phyloP scores from a whole-genome alignment of 2,888 invertebrate species.

The Caenorhabditis macrosperma region DNA sequence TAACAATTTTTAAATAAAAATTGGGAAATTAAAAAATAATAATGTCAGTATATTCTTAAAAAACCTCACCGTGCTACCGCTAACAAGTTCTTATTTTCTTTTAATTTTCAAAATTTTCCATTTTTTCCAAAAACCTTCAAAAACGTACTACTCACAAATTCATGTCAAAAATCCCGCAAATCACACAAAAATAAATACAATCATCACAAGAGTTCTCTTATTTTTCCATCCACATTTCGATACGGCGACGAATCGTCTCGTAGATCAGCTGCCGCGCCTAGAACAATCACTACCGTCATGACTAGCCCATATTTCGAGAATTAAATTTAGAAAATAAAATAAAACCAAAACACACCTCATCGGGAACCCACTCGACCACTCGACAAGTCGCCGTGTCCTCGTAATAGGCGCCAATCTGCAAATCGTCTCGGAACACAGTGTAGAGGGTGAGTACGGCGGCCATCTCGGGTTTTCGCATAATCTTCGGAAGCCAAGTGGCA shows the following conservation, averaged over 20 bases:
- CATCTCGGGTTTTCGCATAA: slow-evolving; percentile 54
- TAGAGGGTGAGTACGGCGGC: slow-evolving; percentile 61
- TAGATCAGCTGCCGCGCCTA: slow-evolving; percentile 24
- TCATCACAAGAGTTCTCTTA: no score
- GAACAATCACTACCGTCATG: not conserved
- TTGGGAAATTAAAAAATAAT: no score
- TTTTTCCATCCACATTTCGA: slow-evolving; percentile 47
- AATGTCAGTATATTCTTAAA: no score
- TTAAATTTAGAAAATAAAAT: not conserved
- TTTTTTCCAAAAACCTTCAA: no score
- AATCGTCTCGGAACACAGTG: slow-evolving; percentile 60
- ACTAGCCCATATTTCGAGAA: no score
- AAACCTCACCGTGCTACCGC: no score
- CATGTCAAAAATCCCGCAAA: no score
- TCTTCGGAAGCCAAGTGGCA: slow-evolving; percentile 20
- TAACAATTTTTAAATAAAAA: no score
- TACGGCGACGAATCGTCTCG: slow-evolving; percentile 10
- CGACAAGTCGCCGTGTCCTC: slow-evolving; percentile 54
- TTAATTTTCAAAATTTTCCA: no score
- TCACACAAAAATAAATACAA: no score
- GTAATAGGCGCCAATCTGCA: slow-evolving; percentile 63
- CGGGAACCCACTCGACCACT: slow-evolving; percentile 9
- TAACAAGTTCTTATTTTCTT: no score
- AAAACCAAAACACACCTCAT: slow-evolving; percentile 6
- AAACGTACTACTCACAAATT: no score